Conservation (phyloP, 2,113 vertebrate species). For the Gallinago media region DNA sequence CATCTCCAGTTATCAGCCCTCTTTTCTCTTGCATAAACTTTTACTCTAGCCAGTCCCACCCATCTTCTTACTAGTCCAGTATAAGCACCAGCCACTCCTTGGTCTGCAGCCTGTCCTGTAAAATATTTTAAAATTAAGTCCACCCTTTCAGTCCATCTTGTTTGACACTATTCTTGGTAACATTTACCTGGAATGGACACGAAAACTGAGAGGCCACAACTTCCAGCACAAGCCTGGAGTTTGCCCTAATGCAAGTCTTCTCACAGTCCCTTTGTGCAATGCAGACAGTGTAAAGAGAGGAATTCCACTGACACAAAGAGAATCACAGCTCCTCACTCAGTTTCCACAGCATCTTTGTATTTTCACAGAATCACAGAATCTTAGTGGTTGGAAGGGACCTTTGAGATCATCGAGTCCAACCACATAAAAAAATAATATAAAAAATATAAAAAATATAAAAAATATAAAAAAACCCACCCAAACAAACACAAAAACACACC, state of each 20-base stretch:
- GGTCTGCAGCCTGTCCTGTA: neutral
- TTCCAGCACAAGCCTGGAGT: neutral
- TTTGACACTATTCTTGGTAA: neutral
- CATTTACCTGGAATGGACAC: neutral
- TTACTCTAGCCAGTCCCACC: neutral
- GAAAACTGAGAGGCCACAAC: neutral
- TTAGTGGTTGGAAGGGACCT: no score
- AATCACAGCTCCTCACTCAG: neutral
- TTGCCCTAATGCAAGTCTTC: neutral
- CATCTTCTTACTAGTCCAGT: neutral
- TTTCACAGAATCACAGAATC: no score
- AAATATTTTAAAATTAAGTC: neutral
- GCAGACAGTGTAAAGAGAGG: neutral
- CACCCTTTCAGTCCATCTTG: accelerated
- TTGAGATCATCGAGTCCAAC: no score
- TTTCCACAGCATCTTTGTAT: neutral
- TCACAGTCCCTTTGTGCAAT: neutral
- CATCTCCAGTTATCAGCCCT: neutral
- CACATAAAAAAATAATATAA: no score
- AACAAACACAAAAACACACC: no score
- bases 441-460: no score
- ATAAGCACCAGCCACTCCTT: accelerated
- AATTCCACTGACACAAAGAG: neutral
- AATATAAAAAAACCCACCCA: no score
- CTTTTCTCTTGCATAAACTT: neutral